phyloP scores from a whole-genome alignment of 2,888 invertebrate genomes.

The Blastobasis lacticolella region DNA sequence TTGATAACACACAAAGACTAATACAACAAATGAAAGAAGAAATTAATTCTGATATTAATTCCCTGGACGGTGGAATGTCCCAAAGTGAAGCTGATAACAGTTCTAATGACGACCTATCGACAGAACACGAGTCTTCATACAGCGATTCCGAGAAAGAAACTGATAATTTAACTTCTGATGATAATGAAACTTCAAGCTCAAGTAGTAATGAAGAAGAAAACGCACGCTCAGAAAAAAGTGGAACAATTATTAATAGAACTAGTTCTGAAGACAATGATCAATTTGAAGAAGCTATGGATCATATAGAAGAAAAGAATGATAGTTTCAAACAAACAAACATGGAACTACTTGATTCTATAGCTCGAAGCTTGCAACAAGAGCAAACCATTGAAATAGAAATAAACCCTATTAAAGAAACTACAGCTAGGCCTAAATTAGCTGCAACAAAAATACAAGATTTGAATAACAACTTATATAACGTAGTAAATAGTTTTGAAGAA shows the following conservation, averaged over 20 bases:
- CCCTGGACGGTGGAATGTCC: constrained; percentile 57
- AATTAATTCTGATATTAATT: constrained; percentile 75
- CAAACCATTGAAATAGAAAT: constrained; percentile 24
- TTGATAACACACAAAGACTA: constrained; percentile 74
- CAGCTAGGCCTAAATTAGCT: constrained; percentile 11
- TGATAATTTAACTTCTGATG: constrained; percentile 52
- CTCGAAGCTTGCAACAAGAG: constrained; percentile 58
- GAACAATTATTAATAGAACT: constrained; percentile 7
- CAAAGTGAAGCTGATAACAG: constrained; percentile 59
- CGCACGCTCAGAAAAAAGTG: constrained; percentile 10
- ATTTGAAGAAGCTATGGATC: constrained; percentile 67
- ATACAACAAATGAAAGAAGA: constrained; percentile 80
- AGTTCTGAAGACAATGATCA: constrained; percentile 67
- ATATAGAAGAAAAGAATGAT: constrained; percentile 52
- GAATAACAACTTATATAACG: constrained; percentile 49
- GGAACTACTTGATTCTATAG: constrained; percentile 60
- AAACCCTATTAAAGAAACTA: neutral
- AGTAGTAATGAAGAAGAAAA: constrained; percentile 30
- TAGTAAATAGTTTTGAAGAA: constrained; percentile 61
- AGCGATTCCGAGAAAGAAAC: constrained; percentile 55
- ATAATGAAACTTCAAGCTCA: constrained; percentile 40
- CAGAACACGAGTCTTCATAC: constrained; percentile 64
- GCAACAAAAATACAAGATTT: constrained; percentile 31
- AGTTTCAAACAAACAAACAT: constrained; percentile 57
- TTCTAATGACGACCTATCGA: constrained; percentile 36